These are phyloP conservation scores for Caenorhabditis sp. DNA, from an alignment of 2,888 invertebrate genomes.

Conservation along the genomic window DNA sequence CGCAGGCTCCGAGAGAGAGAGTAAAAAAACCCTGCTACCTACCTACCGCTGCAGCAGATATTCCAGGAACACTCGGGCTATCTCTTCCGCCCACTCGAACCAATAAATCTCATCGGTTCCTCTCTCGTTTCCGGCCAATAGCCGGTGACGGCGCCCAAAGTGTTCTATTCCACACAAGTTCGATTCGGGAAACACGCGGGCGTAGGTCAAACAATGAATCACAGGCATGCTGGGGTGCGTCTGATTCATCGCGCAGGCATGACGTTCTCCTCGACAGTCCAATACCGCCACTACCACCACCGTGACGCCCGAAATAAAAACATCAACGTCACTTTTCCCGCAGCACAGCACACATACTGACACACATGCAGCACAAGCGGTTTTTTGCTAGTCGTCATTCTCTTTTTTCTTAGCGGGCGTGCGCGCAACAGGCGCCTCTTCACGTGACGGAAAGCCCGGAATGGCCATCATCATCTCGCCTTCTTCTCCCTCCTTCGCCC, in stretches of 20 bases:
- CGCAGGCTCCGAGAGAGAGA: slow-evolving; percentile 16
- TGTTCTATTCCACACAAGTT: slow-evolving; percentile 23
- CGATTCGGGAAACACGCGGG: slow-evolving; percentile 49
- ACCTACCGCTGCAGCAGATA: slow-evolving; percentile 33
- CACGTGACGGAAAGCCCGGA: slow-evolving; percentile 53
- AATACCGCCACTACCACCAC: slow-evolving; percentile 43
- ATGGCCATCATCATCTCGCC: slow-evolving; percentile 47
- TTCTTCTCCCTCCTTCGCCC: slow-evolving; percentile 24
- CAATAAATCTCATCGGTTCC: slow-evolving; percentile 45
- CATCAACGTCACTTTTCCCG: slow-evolving; percentile 55
- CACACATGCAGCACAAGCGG: slow-evolving; percentile 47
- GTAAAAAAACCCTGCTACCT: slow-evolving; percentile 52
- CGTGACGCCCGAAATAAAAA: slow-evolving; percentile 59
- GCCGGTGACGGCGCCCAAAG: slow-evolving; percentile 1
- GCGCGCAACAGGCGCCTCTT: slow-evolving; percentile 37
- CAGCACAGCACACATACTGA: slow-evolving; percentile 25
- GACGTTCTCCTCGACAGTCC: slow-evolving; percentile 1
- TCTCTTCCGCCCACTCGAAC: slow-evolving; percentile 54
- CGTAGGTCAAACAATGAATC: slow-evolving; percentile 61
- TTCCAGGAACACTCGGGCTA: slow-evolving; percentile 45
- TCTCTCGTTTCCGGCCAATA: slow-evolving; percentile 23
- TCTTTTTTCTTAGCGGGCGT: slow-evolving; percentile 39
- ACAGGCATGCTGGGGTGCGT: slow-evolving; percentile 28
- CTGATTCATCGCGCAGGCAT: slow-evolving; percentile 48
- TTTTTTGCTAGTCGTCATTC: slow-evolving; percentile 54